Evolutionary conservation across 2,113 vertebrate species (phyloP).

Genomic region (Ctenomys sociabilis): DNA sequence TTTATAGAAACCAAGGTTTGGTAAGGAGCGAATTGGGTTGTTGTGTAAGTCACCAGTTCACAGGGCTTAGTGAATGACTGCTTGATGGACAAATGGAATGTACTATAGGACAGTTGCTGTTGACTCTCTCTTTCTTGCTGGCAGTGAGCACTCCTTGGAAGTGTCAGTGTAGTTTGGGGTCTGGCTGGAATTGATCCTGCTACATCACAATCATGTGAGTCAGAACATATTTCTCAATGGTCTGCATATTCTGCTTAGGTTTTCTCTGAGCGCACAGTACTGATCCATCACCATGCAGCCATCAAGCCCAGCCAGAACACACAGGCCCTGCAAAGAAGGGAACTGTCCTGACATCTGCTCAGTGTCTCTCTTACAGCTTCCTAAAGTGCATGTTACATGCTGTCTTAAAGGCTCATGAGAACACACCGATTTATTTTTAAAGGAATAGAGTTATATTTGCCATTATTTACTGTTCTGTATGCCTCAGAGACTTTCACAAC

Average conservation of each 20-base stretch:
- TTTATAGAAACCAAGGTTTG: not conserved
- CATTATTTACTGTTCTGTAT: not conserved
- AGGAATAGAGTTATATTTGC: not conserved
- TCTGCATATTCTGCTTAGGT: not conserved
- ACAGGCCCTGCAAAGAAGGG: not conserved
- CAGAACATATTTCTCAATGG: not conserved
- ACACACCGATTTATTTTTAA: not conserved
- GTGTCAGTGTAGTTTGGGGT: not conserved
- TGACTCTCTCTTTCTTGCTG: not conserved
- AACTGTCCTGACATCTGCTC: not conserved
- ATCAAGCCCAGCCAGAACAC: not conserved
- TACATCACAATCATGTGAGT: not conserved
- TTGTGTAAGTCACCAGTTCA: not conserved
- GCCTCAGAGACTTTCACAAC: conserved; percentile 8
- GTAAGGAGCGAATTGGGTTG: not conserved
- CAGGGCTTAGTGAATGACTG: not conserved
- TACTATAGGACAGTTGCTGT: not conserved
- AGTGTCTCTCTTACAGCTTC: not conserved
- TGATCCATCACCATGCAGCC: not conserved
- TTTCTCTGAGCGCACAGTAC: not conserved
- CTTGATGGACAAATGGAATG: not conserved
- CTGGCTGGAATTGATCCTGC: not conserved
- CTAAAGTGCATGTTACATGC: not conserved
- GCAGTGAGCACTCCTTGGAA: not conserved
- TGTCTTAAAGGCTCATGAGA: conserved; percentile 6